phyloP scores from a whole-genome alignment of 2,888 invertebrate genomes.

The Drosophila prolongata region DNA sequence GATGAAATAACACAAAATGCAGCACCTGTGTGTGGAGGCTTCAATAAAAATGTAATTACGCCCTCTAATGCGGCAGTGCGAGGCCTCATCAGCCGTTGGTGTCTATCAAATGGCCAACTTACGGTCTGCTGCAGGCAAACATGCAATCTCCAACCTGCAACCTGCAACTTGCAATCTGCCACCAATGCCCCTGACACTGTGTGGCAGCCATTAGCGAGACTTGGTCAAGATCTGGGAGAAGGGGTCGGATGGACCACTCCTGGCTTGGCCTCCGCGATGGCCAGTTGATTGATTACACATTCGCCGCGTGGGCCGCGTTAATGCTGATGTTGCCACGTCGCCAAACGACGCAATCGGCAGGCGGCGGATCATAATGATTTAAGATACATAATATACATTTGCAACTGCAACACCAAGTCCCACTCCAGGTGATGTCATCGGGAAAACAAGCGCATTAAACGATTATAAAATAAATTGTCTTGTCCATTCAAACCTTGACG shows the following conservation, averaged over 20 bases:
- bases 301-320: conserved; percentile 65
- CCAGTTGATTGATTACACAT: conserved; percentile 73
- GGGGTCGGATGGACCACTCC: conserved; percentile 15
- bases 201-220: conserved; percentile 67
- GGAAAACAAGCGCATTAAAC: conserved; percentile 38
- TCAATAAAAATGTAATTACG: conserved; percentile 78
- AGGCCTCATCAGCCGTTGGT: conserved; percentile 41
- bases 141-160: conserved; percentile 6
- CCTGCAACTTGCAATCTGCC: conserved; percentile 14
- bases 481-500: conserved; percentile 28
- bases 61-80: conserved; percentile 63
- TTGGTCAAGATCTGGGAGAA: conserved; percentile 32
- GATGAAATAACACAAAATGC: conserved; percentile 29
- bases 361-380: conserved; percentile 35
- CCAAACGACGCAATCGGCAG: conserved; percentile 34
- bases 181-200: conserved; percentile 71
- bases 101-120: conserved; percentile 34
- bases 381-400: not conserved
- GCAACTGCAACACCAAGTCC: not conserved
- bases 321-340: conserved; percentile 55
- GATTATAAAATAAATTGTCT: conserved; percentile 37
- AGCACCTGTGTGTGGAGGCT: conserved; percentile 27
- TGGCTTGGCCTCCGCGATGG: conserved; percentile 42
- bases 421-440: conserved; percentile 34
- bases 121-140: conserved; percentile 8